phyloP scores from a whole-genome alignment of 2,113 vertebrate genomes.

The Abramis brama region DNA sequence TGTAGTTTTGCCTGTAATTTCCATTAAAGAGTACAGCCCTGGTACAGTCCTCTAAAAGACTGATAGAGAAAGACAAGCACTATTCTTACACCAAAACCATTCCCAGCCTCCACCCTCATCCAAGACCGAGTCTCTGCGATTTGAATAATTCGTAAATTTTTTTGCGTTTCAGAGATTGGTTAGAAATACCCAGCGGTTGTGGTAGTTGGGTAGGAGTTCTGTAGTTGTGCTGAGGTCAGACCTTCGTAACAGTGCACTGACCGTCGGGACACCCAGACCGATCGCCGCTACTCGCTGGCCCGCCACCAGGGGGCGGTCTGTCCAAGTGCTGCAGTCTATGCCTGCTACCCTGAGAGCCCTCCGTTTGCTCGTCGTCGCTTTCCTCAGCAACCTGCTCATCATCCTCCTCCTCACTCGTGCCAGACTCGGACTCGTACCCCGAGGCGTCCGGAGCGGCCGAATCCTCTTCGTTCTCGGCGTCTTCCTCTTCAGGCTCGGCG shows the following conservation, averaged over 20 bases:
- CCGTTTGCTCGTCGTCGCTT: conserved; percentile 69
- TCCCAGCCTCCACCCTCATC: conserved; percentile 1
- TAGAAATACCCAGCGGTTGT: conserved; percentile 27
- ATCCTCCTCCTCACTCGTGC: conserved; percentile 83
- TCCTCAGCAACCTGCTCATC: conserved; percentile 68
- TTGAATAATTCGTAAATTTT: background rate
- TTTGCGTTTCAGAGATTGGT: conserved; percentile 40
- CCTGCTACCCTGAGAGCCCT: conserved; percentile 67
- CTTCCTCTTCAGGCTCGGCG: conserved; percentile 77
- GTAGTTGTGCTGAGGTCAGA: conserved; percentile 73
- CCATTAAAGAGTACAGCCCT: conserved; percentile 27
- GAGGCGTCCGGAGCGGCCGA: conserved; percentile 77
- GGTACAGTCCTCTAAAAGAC: conserved; percentile 17
- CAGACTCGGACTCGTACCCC: conserved; percentile 82
- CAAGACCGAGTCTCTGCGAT: background rate
- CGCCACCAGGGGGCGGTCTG: conserved; percentile 66
- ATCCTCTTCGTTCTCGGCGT: conserved; percentile 72
- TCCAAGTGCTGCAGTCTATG: conserved; percentile 79
- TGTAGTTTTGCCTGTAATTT: conserved; percentile 37
- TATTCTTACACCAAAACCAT: conserved; percentile 10
- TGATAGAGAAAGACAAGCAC: conserved; percentile 20
- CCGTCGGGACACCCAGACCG: conserved; percentile 91
- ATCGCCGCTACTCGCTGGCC: conserved; percentile 63
- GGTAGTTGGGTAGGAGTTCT: background rate
- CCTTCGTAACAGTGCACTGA: conserved; percentile 93